phyloP scores from a whole-genome alignment of 2,113 vertebrate genomes.

The Tachuris rubrigastra region DNA sequence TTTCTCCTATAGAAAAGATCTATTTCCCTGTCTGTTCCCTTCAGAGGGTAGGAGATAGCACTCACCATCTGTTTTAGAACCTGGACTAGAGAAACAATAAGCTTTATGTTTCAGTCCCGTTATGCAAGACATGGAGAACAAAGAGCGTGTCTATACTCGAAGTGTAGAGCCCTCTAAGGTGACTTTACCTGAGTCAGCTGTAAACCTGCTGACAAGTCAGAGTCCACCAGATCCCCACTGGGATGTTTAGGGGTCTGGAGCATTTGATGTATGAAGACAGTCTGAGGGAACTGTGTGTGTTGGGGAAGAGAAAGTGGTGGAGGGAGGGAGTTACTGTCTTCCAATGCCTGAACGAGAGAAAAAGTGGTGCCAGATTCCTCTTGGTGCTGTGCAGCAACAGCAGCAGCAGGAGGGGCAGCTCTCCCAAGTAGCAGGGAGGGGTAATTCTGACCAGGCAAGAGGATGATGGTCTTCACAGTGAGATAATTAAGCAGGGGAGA shows the following conservation, averaged over 20 bases:
- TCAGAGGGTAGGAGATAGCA: background rate
- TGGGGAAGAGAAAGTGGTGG: background rate
- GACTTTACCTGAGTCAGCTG: background rate
- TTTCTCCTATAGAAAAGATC: background rate
- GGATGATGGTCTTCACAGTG: background rate
- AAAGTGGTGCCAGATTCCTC: background rate
- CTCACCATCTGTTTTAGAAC: background rate
- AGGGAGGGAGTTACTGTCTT: background rate
- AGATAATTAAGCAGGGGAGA: background rate
- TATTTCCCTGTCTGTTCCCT: background rate
- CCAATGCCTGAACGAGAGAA: background rate
- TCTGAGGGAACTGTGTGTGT: background rate
- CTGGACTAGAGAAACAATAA: background rate
- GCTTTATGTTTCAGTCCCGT: background rate
- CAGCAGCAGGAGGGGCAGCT: background rate
- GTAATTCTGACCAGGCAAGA: accelerated
- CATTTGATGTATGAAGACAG: background rate
- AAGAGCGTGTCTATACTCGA: background rate
- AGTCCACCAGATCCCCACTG: background rate
- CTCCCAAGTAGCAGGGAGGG: background rate
- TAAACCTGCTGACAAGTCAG: background rate
- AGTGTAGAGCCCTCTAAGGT: background rate
- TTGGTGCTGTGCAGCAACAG: background rate
- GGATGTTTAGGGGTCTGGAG: background rate
- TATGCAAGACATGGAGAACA: accelerated